phyloP scores from a whole-genome alignment of 1,140 invertebrate species.

The Anthonomus grandis region DNA sequence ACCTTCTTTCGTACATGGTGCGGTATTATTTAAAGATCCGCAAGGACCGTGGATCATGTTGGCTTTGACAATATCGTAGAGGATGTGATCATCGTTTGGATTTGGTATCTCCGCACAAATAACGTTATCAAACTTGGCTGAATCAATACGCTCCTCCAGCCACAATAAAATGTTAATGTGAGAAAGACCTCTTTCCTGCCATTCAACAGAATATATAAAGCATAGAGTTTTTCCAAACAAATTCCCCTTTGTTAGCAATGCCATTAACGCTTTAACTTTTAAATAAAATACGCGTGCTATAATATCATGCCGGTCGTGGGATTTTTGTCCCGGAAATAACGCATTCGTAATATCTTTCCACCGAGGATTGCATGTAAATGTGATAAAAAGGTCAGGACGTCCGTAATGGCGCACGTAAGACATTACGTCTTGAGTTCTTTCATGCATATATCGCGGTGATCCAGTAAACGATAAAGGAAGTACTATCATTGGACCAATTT shows the following conservation, averaged over 20 bases:
- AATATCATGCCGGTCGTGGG: background rate
- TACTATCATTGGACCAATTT: slow-evolving; percentile 38
- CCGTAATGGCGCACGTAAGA: background rate
- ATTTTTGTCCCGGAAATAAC: background rate
- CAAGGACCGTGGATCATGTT: slow-evolving; percentile 58
- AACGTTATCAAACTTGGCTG: slow-evolving; percentile 52
- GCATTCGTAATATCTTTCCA: background rate
- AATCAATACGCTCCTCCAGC: slow-evolving; percentile 25
- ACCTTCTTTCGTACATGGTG: slow-evolving; percentile 52
- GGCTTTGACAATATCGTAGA: slow-evolving; percentile 47
- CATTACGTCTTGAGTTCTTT: background rate
- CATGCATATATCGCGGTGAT: slow-evolving; percentile 45
- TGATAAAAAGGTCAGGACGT: background rate
- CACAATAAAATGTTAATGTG: slow-evolving; percentile 26
- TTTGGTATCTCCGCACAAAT: slow-evolving; percentile 57
- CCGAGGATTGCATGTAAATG: background rate
- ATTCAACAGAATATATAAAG: slow-evolving; percentile 21
- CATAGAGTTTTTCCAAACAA: slow-evolving; percentile 1
- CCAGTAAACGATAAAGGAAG: slow-evolving; percentile 50
- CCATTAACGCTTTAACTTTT: slow-evolving; percentile 10
- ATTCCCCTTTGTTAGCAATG: background rate
- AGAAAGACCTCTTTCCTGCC: slow-evolving; percentile 24
- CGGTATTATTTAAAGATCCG: slow-evolving; percentile 49
- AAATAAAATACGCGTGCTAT: slow-evolving; percentile 1
- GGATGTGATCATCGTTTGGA: slow-evolving; percentile 43